Evolutionary conservation across 1,140 invertebrate species (phyloP), one percentile per base, ranked within the genome.

Genomic region (Platyura marginata): DNA sequence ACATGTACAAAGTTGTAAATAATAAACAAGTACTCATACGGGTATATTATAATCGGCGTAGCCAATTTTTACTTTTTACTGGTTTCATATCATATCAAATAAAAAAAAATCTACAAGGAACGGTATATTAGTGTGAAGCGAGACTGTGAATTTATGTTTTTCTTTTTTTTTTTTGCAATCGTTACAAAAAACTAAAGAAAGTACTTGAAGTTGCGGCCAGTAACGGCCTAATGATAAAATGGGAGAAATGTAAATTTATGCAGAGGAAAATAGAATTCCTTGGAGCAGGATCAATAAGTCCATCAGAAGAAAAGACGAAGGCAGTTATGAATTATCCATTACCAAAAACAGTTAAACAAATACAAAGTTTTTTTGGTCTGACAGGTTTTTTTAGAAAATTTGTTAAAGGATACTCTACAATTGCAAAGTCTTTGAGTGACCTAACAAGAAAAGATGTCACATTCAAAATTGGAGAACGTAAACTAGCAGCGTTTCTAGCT

Each of bases 351-450:
- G 42, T 62, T 1, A 47, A 47, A 8, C 47, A 54, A 21, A 37
- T 62, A 9, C 42, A 55, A 19, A 38, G 51, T 11, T 67, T 64
- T 44, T 35, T 48, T 10, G 45, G 45, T 11, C 35, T 48, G 2
- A 56, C 50, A 0, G 54, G 54, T 41, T 56, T 47, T 39, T 49
- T 56, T 41, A 33, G 55, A n/a, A 36, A 54, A 35, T 62, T 60
- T 46, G 23, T 57, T 16, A 36, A 41, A 8, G 40, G 50, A 6
- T 50, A 53, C 44, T 46, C 53, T 18, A 45, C 44, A 13, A 40
- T 49, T 9, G 48, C 56, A 8, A 42, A 40, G 19, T 47, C 50
- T 0, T 44, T 60, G 6, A 25, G 22, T 3, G 40, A 45, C n/a
- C 16, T 48, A n/a, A 23, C 29, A n/a, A 19, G 3, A 36, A 6